These are phyloP conservation scores for Pangasius mekongensis DNA, from an alignment of 2,797 vertebrate genomes.

Conservation along the genomic window DNA sequence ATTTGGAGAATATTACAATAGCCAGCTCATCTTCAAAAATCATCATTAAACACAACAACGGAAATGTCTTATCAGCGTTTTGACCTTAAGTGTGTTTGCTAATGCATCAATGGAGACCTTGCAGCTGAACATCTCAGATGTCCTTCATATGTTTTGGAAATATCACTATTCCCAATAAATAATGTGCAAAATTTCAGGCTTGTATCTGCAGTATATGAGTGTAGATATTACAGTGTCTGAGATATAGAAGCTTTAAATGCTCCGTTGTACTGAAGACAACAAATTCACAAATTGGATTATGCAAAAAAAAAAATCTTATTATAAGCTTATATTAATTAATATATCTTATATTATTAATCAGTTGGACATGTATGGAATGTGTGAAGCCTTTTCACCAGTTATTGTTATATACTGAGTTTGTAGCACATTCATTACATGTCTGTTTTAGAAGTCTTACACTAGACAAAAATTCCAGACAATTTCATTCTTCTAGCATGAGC, in stretches of 20 bases:
- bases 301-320: background rate
- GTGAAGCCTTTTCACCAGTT: background rate
- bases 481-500: background rate
- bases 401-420: background rate
- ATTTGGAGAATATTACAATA: background rate
- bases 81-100: background rate
- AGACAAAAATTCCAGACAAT: background rate
- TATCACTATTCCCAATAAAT: background rate
- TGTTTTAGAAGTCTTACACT: background rate
- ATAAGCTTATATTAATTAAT: too few relatives aligned
- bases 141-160: background rate
- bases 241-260: background rate
- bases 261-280: background rate
- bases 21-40: background rate
- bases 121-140: background rate
- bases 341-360: background rate
- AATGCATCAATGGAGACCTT: background rate
- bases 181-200: background rate
- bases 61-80: background rate
- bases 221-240: background rate
- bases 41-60: background rate
- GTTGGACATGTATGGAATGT: background rate
- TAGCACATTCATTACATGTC: background rate
- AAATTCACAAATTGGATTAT: background rate
- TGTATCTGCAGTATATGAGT: background rate